These are phyloP conservation scores for Akabosia matsudoensis DNA, from an alignment of 1,140 invertebrate species.

Conservation along the genomic window DNA sequence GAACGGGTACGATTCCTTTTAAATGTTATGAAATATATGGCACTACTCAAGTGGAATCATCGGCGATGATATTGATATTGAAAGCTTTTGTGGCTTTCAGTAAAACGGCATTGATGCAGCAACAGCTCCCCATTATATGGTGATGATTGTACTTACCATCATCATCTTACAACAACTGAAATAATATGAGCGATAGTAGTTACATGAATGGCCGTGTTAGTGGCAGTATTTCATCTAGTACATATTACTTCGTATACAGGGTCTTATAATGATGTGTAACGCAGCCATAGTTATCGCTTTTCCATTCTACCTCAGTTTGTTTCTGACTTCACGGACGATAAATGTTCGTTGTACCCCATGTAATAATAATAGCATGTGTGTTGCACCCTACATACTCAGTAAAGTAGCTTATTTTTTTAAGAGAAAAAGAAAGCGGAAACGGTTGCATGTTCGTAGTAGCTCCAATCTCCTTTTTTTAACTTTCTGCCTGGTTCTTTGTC, in stretches of 20 bases:
- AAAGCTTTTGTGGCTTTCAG: neutral
- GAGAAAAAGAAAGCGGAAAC: neutral
- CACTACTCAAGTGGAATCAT: neutral
- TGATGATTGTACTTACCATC: neutral
- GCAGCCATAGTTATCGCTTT: neutral
- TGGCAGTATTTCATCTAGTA: neutral
- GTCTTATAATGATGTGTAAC: neutral
- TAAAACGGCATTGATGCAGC: neutral
- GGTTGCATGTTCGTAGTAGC: neutral
- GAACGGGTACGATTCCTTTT: neutral
- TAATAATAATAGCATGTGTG: neutral
- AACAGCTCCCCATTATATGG: neutral
- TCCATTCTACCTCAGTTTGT: neutral
- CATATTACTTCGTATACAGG: no score
- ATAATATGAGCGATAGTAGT: neutral
- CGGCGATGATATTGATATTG: neutral
- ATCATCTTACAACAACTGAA: neutral
- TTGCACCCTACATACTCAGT: neutral
- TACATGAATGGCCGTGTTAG: neutral
- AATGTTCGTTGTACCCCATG: neutral
- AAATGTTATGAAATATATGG: neutral
- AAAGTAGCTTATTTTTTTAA: neutral
- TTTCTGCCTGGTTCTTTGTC: neutral
- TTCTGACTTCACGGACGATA: conserved; percentile 14
- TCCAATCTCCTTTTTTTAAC: conserved; percentile 1